Percentiles rank a stretch among this genome's conserved stretches.
Conservation (phyloP, 2,888 invertebrate genomes). For the Synanthedon vespiformis region DNA sequence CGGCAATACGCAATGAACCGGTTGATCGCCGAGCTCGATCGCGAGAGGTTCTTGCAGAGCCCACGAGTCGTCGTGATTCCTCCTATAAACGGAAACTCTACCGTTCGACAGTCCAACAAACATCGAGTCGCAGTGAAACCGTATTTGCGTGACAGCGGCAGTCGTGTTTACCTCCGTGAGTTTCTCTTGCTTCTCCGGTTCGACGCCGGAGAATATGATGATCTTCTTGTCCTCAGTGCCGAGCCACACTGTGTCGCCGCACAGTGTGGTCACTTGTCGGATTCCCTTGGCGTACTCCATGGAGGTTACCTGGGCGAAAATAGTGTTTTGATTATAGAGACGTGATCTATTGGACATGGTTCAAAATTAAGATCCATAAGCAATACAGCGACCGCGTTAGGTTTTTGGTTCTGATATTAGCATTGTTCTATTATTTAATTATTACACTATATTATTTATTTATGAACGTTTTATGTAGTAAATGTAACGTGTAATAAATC, state of each 20-base stretch:
- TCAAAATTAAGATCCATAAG: background rate
- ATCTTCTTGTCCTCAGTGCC: slow-evolving; percentile 88
- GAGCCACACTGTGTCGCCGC: slow-evolving; percentile 89
- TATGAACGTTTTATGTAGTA: too few species aligned
- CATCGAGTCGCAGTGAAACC: slow-evolving; percentile 88
- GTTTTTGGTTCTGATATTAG: too few species aligned
- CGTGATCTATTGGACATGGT: background rate
- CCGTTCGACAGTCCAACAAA: slow-evolving; percentile 90
- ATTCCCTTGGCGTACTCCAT: slow-evolving; percentile 87
- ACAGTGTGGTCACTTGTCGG: slow-evolving; percentile 56
- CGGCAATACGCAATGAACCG: slow-evolving; percentile 84
- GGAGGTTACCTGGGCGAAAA: slow-evolving; percentile 71
- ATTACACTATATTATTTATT: too few species aligned
- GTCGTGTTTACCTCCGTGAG: slow-evolving; percentile 76
- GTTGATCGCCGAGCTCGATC: slow-evolving; percentile 76
- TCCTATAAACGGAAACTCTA: slow-evolving; percentile 77
- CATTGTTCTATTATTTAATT: too few species aligned
- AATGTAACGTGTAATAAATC: too few species aligned
- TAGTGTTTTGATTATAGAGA: background rate
- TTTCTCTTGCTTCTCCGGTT: slow-evolving; percentile 86
- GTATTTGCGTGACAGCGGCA: slow-evolving; percentile 81
- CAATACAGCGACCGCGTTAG: too few species aligned
- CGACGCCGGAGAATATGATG: slow-evolving; percentile 85
- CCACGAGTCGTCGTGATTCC: slow-evolving; percentile 80
- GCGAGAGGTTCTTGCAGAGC: slow-evolving; percentile 79